Evolutionary conservation across 1,140 invertebrate species (phyloP).

Genomic region (Fragariocoptes setiger): DNA sequence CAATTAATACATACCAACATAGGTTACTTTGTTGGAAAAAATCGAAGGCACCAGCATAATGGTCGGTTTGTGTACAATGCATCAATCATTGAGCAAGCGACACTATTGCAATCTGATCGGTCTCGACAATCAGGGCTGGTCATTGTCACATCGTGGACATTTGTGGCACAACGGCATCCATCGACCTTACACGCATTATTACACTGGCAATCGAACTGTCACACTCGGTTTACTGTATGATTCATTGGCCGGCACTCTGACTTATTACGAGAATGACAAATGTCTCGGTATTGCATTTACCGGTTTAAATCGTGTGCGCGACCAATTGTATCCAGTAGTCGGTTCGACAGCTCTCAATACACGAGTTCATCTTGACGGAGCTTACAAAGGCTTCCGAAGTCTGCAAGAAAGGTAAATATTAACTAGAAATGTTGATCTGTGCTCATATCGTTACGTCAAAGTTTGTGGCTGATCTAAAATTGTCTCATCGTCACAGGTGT

Average conservation of each 20-base stretch:
- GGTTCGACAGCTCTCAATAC: slow-evolving; percentile 40
- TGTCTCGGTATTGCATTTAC: slow-evolving; percentile 26
- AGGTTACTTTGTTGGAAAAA: slow-evolving; percentile 23
- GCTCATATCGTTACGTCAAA: too few species aligned
- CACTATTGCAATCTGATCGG: slow-evolving; percentile 34
- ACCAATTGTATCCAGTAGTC: slow-evolving; percentile 32
- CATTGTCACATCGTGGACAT: slow-evolving; percentile 33
- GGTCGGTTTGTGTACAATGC: slow-evolving; percentile 33
- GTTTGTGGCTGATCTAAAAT: too few species aligned
- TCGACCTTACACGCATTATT: slow-evolving; percentile 28
- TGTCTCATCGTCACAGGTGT: too few species aligned
- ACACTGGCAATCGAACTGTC: slow-evolving; percentile 31
- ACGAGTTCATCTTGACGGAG: slow-evolving; percentile 27
- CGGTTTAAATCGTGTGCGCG: slow-evolving; percentile 17
- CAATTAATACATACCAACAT: background rate
- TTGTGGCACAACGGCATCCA: slow-evolving; percentile 31
- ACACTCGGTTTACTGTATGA: slow-evolving; percentile 31
- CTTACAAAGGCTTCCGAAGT: slow-evolving; percentile 27
- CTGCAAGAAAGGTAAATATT: slow-evolving; percentile 25
- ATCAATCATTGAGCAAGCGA: slow-evolving; percentile 27
- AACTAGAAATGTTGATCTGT: too few species aligned
- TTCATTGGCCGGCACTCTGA: slow-evolving; percentile 30
- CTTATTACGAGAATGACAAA: slow-evolving; percentile 34
- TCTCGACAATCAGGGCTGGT: slow-evolving; percentile 32
- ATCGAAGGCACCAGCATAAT: slow-evolving; percentile 43